Conservation (phyloP, 2,888 invertebrate species). For the Prionchulus punctatus region DNA sequence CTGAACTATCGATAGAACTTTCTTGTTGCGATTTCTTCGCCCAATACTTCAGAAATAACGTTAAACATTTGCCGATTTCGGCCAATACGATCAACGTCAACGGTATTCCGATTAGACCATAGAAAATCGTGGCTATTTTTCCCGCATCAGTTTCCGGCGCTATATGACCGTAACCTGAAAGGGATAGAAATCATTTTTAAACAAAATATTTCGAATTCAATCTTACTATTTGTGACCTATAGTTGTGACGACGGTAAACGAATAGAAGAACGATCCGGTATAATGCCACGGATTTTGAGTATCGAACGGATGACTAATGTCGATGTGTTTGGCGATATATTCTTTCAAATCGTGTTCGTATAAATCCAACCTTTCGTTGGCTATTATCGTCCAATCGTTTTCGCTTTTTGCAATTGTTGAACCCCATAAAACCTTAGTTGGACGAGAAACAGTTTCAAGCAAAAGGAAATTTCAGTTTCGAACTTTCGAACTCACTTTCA, state of each 20-base stretch:
- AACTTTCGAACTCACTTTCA: constrained; percentile 5
- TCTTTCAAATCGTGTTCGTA: constrained; percentile 9
- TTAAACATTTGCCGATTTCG: constrained; percentile 3
- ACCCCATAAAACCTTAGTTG: constrained; percentile 11
- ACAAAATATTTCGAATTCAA: background rate
- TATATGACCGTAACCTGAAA: constrained; percentile 7
- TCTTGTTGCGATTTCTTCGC: background rate
- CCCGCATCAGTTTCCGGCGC: constrained; percentile 1
- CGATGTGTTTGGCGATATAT: constrained; percentile 2
- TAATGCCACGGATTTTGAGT: constrained; percentile 9
- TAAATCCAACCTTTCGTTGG: constrained; percentile 10
- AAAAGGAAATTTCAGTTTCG: background rate
- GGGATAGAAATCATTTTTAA: background rate
- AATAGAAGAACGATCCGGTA: constrained; percentile 11
- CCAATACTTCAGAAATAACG: background rate
- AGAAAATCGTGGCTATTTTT: constrained; percentile 1
- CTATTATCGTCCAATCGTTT: constrained; percentile 9
- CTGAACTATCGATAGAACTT: background rate
- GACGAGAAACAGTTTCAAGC: no score
- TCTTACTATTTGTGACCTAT: background rate
- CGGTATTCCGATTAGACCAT: constrained; percentile 5
- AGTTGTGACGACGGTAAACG: constrained; percentile 11
- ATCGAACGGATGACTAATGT: background rate
- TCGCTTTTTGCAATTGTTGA: constrained; percentile 10
- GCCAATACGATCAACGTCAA: constrained; percentile 1